Evolutionary conservation across 2,113 vertebrate species (phyloP), one percentile per base, ranked within the genome.

Genomic region (Pluvialis apricaria): DNA sequence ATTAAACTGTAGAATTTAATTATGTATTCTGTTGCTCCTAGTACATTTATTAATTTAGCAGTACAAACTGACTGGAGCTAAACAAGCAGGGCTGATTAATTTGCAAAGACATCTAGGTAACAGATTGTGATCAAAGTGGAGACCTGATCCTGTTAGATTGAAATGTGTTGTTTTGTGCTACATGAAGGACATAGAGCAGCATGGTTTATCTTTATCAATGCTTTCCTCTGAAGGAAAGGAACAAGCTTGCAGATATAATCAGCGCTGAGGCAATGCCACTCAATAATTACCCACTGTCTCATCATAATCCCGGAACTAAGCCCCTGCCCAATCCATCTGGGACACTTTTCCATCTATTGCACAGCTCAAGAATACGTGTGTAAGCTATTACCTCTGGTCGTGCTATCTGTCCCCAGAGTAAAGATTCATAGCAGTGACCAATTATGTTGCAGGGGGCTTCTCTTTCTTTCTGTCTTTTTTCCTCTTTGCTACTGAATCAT

Each of bases 1-100:
- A 99, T 99, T 99, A 99, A 99, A 99, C 98, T 98, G 98, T 98
- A 98, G 98, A 99, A 99, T 99, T 99, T 99, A 99, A 99, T 99
- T 99, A 99, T 98, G 98, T 98, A 98, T 98, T 98, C 98, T 98
- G 98, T 98, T 98, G 98, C 98, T 98, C 95, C 98, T 96, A 97
- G 98, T 98, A 98, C 98, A 98, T 99, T 99, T 99, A 98, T 98
- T 99, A 99, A 99, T 99, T 99, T 98, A 98, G 97, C 97, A 94
- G 98, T 97, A 98, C 98, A 98, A 98, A 98, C 97, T 97, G 98
- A 97, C 97, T 97, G 96, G 95, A 97, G 98, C 98, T 98, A 98
- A 98, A 98, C 97, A 98, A 98, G 98, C 97, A 97, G 97, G 97
- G 96, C 97, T 98, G 98, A 98, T 98, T 98, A 98, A 98, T 98